phyloP scores from a whole-genome alignment of 1,140 invertebrate species.

The Pogonognathellus flavescens region DNA sequence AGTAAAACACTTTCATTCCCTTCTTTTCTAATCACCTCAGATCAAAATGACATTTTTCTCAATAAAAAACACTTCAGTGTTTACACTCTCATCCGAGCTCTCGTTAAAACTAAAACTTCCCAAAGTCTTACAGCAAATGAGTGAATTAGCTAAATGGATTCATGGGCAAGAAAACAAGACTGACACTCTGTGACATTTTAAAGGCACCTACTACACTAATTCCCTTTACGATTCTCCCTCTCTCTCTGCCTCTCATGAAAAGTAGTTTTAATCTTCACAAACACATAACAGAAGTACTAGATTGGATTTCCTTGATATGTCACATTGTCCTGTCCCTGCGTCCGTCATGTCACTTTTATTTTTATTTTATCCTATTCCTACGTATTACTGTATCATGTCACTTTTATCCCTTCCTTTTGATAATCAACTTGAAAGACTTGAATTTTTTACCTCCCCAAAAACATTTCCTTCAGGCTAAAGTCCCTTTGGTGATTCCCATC shows the following conservation, averaged over 20 bases:
- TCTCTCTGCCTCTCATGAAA: background rate
- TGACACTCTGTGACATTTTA: constrained; percentile 20
- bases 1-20: too few relatives aligned
- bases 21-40: background rate
- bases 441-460: background rate
- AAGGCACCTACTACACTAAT: background rate
- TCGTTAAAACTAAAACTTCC: background rate
- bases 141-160: background rate
- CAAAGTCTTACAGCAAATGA: background rate
- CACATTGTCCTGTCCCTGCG: background rate
- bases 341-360: constrained; percentile 5
- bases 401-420: background rate
- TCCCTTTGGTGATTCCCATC: too few relatives aligned
- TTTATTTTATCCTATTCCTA: background rate
- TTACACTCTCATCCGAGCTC: background rate
- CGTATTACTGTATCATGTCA: background rate
- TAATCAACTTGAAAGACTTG: background rate
- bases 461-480: too few relatives aligned
- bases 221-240: background rate
- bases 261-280: background rate
- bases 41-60: constrained; percentile 7
- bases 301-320: background rate
- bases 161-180: constrained; percentile 1
- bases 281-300: background rate
- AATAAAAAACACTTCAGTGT: background rate